Conservation (phyloP, 2,113 vertebrate species). For the Sorex fumeus region DNA sequence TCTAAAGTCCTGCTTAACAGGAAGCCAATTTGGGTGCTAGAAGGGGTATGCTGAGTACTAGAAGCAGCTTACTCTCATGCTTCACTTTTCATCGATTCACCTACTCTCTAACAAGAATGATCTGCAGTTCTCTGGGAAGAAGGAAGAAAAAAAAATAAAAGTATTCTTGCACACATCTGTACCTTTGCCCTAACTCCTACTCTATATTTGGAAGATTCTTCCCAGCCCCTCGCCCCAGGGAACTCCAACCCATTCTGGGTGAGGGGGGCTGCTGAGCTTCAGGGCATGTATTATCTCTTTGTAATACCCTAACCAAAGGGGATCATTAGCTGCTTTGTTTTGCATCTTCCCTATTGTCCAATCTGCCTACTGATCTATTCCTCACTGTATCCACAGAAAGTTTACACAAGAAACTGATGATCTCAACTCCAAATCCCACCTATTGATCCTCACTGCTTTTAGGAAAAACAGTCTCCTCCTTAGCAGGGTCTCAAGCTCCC, state of each 20-base stretch:
- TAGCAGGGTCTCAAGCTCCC: background rate
- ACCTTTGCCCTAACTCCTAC: background rate
- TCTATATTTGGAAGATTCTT: background rate
- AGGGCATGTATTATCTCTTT: background rate
- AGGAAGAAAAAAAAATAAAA: background rate
- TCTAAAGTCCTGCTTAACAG: background rate
- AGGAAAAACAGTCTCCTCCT: background rate
- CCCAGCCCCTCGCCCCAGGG: background rate
- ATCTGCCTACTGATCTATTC: slow-evolving; percentile 1
- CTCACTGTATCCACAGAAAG: background rate
- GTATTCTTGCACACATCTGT: background rate
- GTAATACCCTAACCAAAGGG: background rate
- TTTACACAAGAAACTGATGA: background rate
- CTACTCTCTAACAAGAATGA: background rate
- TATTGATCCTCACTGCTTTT: background rate
- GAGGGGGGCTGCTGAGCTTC: too few relatives aligned
- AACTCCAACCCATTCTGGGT: background rate
- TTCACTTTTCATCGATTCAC: slow-evolving; percentile 45
- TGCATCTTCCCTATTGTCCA: background rate
- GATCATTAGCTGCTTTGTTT: background rate
- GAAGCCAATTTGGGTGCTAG: background rate
- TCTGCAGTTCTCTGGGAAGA: background rate
- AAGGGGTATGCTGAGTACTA: background rate
- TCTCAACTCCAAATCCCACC: background rate
- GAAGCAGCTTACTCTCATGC: background rate